A percentile compares a stretch with the other conserved stretches of the same genome.
Conservation (phyloP, 2,113 vertebrate genomes). For the Otolemur garnettii region DNA sequence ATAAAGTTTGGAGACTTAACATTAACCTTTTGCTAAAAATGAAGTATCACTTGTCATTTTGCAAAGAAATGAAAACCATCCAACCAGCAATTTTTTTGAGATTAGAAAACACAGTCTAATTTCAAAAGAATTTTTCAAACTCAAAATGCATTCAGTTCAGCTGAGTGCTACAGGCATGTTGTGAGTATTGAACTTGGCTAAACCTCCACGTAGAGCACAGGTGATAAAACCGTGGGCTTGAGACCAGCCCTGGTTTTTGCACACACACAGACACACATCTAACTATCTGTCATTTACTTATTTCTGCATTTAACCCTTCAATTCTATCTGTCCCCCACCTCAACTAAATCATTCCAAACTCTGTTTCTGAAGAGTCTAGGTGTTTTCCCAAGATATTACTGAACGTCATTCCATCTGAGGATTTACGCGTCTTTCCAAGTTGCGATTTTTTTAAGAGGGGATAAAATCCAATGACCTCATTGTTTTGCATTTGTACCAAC, state of each 20-base stretch:
- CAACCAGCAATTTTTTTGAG: conserved; percentile 80
- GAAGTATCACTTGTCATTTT: conserved; percentile 84
- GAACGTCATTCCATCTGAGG: background rate
- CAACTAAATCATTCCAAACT: background rate
- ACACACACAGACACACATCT: fast-evolving
- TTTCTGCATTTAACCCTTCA: background rate
- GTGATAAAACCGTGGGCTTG: background rate
- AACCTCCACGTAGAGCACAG: background rate
- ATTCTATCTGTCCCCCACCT: background rate
- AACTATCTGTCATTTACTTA: background rate
- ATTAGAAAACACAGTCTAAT: conserved; percentile 80
- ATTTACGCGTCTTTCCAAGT: background rate
- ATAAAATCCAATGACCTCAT: background rate
- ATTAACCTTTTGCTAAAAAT: conserved; percentile 86
- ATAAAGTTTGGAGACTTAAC: conserved; percentile 83
- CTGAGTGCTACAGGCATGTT: conserved; percentile 21
- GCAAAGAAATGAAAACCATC: conserved; percentile 82
- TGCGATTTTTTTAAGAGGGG: background rate
- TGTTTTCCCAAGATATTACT: background rate
- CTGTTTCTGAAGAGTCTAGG: background rate
- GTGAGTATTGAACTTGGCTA: background rate
- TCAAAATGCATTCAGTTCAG: conserved; percentile 31
- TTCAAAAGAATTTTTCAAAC: conserved; percentile 74
- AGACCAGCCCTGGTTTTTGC: conserved; percentile 31
- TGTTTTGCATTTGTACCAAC: background rate